Base-by-base conservation (phyloP, 2,113 vertebrate species). In the Xiphias gladius region DNA sequence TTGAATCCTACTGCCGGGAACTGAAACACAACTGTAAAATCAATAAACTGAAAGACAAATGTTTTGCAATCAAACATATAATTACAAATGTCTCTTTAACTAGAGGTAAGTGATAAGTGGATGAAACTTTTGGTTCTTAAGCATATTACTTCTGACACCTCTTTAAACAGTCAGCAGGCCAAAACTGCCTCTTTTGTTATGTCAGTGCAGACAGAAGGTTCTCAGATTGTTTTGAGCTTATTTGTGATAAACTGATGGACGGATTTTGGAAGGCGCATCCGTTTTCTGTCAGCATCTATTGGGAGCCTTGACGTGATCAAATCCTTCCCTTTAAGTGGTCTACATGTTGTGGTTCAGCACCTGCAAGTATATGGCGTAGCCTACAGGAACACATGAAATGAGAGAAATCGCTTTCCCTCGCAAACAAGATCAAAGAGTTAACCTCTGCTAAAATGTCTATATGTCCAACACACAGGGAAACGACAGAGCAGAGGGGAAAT, bases 281-380 rank as follows among this genome's bases (percentile, higher is more conserved):
- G 22, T 48, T 50, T 41, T 59, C 54, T 61, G 52, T 68, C 52
- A 65, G 48, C 46, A 73, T 80, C 16, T 39, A 32, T 52, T 58
- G 35, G 30, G 68, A 84, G n/a, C 65, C 63, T 82, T 80, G 71
- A 82, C 54, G 54, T 52, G 20, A 48, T 48, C 16, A 48, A 19
- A 48, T 48, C n/a, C 46, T 48, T 48, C 46, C 46, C 16, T 4
- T 17, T 48, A 5, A 48, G 16, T 1, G 4, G 17, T 19, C 46
- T 48, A 17, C 46, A 48, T 6, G 46, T 19, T 48, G 46, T 48
- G 46, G 46, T 6, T 17, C 46, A 48, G 46, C 5, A 3, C 46
- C 16, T 19, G 19, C 7, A 48, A 48, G 17, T 48, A 3, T 48
- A 19, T 48, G 7, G 17, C 0, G 2, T 5, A 20, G 48, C 48